A percentile compares a stretch with the other conserved stretches of the same genome.
phyloP scores from a whole-genome alignment of 2,888 invertebrate species.

The Ptychoptera albimana region DNA sequence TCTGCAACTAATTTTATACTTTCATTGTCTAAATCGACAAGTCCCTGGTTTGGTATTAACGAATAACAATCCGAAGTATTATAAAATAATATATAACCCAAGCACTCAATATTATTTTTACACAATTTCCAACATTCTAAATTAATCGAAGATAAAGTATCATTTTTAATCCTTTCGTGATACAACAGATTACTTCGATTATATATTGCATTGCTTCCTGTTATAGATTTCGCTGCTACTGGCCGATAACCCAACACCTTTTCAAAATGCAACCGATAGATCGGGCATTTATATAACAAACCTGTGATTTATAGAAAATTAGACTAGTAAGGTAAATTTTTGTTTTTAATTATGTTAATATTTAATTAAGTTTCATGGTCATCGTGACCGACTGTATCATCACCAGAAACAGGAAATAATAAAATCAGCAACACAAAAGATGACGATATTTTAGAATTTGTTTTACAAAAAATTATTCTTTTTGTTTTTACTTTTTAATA shows the following conservation, averaged over 20 bases:
- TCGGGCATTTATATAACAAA: constrained; percentile 19
- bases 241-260: constrained; percentile 29
- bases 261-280: constrained; percentile 27
- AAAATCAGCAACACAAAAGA: no score
- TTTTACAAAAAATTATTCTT: no score
- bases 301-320: no score
- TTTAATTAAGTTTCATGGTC: no score
- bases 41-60: constrained; percentile 22
- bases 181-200: constrained; percentile 5
- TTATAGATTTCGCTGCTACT: constrained; percentile 3
- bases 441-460: no score
- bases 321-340: no score
- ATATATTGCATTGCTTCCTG: constrained; percentile 3
- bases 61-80: constrained; percentile 26
- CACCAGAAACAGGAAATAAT: no score
- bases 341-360: no score
- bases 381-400: no score
- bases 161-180: not conserved
- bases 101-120: constrained; percentile 23
- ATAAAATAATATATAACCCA: constrained; percentile 25
- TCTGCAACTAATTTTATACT: constrained; percentile 22
- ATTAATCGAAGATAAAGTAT: constrained; percentile 14
- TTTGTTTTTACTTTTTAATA: no score
- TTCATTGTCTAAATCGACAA: constrained; percentile 16
- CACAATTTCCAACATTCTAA: constrained; percentile 23